These are phyloP conservation scores for Venustaconcha ellipsiformis DNA, from an alignment of 1,140 invertebrate species.

Conservation along the genomic window DNA sequence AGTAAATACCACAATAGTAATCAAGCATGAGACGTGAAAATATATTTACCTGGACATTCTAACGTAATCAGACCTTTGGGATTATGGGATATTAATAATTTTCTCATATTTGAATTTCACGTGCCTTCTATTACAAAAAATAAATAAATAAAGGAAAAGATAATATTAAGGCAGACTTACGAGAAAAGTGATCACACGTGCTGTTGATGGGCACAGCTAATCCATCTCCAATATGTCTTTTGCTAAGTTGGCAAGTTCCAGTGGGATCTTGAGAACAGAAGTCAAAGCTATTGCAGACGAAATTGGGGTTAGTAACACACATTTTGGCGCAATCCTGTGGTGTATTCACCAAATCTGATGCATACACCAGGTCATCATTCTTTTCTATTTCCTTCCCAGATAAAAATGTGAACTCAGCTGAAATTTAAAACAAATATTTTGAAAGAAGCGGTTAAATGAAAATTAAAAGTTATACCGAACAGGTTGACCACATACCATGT, in stretches of 20 bases:
- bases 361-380: conserved; percentile 32
- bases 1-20: not conserved
- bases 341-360: conserved; percentile 17
- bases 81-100: not conserved
- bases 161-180: conserved; percentile 24
- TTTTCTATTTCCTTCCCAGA: conserved; percentile 31
- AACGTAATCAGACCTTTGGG: not conserved
- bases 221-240: conserved; percentile 44
- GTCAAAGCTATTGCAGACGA: conserved; percentile 53
- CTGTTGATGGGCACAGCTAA: conserved; percentile 27
- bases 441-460: not conserved
- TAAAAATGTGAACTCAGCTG: conserved; percentile 51
- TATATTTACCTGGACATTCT: not conserved
- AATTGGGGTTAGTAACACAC: conserved; percentile 40
- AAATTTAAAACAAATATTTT: conserved; percentile 9
- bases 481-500: too few species aligned
- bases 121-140: not conserved
- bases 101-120: not conserved
- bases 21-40: not conserved
- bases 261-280: conserved; percentile 37
- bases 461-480: too few species aligned
- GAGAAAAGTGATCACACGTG: conserved; percentile 49
- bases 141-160: not conserved
- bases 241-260: conserved; percentile 43
- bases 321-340: conserved; percentile 42